Conservation (phyloP, 2,113 vertebrate species). For the Gymnarchus niloticus region DNA sequence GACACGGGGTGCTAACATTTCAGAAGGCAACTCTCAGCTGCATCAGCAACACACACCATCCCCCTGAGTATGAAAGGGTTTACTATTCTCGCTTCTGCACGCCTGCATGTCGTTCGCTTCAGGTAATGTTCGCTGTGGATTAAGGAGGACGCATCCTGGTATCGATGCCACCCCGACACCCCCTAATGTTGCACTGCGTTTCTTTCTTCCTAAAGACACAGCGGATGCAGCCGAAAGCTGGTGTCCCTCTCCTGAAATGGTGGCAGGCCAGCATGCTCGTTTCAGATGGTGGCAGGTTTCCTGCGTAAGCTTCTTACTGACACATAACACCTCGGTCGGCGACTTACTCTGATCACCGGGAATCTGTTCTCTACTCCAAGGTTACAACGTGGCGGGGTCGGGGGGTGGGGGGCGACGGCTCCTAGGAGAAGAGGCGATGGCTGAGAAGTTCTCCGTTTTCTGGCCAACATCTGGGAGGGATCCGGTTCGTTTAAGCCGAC, state of each 20-base stretch:
- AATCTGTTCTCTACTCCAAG: not conserved
- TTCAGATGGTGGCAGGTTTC: not conserved
- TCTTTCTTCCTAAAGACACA: not conserved
- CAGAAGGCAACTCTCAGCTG: too few species aligned
- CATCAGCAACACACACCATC: too few species aligned
- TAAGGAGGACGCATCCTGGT: not conserved
- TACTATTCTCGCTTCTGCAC: too few species aligned
- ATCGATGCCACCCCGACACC: not conserved
- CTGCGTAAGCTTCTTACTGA: not conserved
- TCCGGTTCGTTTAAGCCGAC: conserved; percentile 1
- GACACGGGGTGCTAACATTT: too few species aligned
- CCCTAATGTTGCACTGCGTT: too few species aligned
- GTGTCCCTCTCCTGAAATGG: not conserved
- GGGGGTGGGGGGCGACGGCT: too few species aligned
- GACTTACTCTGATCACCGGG: not conserved
- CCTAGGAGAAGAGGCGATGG: not conserved
- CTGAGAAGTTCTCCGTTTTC: conserved; percentile 4
- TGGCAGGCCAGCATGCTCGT: not conserved
- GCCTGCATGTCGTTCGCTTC: too few species aligned
- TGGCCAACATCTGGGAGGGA: conserved; percentile 11
- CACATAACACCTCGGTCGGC: not conserved
- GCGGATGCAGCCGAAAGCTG: not conserved
- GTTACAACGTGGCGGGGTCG: not conserved
- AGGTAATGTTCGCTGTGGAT: not conserved
- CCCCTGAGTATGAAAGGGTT: too few species aligned